These are phyloP conservation scores for Cyphomyrmex costatus DNA, from an alignment of 1,140 invertebrate species.

Conservation along the genomic window DNA sequence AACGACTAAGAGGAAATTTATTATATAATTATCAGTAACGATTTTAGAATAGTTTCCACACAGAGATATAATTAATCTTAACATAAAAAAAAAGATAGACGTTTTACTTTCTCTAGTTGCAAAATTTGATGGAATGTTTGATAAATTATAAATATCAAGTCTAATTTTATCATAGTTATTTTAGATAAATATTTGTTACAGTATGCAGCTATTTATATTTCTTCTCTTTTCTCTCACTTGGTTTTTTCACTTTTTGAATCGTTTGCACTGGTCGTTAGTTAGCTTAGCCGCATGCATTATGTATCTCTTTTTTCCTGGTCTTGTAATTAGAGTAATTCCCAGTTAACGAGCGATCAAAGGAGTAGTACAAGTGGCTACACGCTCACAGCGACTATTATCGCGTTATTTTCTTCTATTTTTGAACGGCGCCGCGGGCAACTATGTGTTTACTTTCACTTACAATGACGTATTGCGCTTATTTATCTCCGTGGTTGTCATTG, in stretches of 20 bases:
- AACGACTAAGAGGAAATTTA: neutral
- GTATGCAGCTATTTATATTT: neutral
- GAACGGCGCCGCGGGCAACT: conserved; percentile 43
- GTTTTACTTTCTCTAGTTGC: neutral
- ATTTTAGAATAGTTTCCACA: neutral
- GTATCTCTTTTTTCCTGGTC: conserved; percentile 38
- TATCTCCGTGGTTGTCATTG: conserved; percentile 51
- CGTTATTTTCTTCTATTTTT: conserved; percentile 54
- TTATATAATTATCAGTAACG: conserved; percentile 3
- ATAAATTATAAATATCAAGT: neutral
- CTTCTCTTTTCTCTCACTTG: neutral
- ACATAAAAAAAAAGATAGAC: neutral
- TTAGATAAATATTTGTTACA: neutral
- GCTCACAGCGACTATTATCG: conserved; percentile 47
- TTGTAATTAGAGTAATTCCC: conserved; percentile 54
- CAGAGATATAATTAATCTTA: neutral
- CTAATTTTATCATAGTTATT: conserved; percentile 5
- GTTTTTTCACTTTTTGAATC: conserved; percentile 10
- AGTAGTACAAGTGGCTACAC: conserved; percentile 42
- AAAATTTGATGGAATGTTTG: neutral
- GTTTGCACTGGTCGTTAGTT: conserved; percentile 42
- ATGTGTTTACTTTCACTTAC: conserved; percentile 53
- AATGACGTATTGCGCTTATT: conserved; percentile 57
- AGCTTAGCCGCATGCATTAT: conserved; percentile 41
- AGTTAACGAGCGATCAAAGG: conserved; percentile 56